Evolutionary conservation across 2,888 invertebrate species (phyloP).

Genomic region (Molanna angustata): DNA sequence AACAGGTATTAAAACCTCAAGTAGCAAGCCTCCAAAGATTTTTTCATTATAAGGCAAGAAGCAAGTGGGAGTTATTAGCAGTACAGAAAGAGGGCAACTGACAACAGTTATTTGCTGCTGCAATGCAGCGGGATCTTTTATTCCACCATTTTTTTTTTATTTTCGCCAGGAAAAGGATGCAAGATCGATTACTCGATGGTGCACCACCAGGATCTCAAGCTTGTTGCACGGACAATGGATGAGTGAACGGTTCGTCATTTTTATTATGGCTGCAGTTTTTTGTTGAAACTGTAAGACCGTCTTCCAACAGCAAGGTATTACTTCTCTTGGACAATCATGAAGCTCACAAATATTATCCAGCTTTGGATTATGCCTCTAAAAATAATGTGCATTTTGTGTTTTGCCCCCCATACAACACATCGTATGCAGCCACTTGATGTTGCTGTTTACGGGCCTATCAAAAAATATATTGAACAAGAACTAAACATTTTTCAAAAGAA

Average conservation of each 20-base stretch:
- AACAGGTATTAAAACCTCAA: too few species aligned
- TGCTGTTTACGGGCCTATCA: slow-evolving; percentile 7
- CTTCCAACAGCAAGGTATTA: slow-evolving; percentile 1
- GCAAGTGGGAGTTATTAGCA: too few species aligned
- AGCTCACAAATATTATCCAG: neutral
- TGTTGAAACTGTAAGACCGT: slow-evolving; percentile 7
- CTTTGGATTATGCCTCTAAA: slow-evolving; percentile 3
- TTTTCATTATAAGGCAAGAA: neutral
- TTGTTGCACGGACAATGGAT: too few species aligned
- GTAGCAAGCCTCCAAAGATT: too few species aligned
- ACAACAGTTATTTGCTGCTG: too few species aligned
- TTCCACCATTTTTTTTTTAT: too few species aligned
- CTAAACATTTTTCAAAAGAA: slow-evolving; percentile 4
- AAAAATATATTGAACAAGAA: slow-evolving; percentile 6
- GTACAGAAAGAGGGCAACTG: too few species aligned
- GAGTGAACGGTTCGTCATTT: slow-evolving; percentile 6
- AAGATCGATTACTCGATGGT: too few species aligned
- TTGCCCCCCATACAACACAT: slow-evolving; percentile 5
- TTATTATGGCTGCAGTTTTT: neutral
- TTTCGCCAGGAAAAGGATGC: too few species aligned
- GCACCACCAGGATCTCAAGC: too few species aligned
- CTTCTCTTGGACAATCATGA: neutral
- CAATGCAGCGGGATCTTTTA: too few species aligned
- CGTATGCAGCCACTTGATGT: slow-evolving; percentile 5
- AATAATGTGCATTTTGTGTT: slow-evolving; percentile 7